phyloP scores from a whole-genome alignment of 2,888 invertebrate species.

The Lordiphosa andalusiaca region DNA sequence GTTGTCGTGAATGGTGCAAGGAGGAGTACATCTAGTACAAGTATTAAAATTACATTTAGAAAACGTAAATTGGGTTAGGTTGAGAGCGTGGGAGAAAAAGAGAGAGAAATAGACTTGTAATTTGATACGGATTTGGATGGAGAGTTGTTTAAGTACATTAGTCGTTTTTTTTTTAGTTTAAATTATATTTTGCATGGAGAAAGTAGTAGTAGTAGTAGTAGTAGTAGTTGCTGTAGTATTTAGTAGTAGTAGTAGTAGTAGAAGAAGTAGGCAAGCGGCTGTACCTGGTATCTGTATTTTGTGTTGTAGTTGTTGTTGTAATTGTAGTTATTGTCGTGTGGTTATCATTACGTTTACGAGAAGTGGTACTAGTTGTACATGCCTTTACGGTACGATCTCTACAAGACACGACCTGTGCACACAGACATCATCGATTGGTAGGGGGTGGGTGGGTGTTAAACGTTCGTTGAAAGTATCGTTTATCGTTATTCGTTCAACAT shows the following conservation, averaged over 20 bases:
- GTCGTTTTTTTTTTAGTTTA: slow-evolving; percentile 18
- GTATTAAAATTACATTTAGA: slow-evolving; percentile 47
- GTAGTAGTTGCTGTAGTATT: slow-evolving; percentile 10
- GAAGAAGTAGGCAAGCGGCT: slow-evolving; percentile 41
- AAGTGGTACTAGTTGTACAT: slow-evolving; percentile 48
- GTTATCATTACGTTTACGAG: slow-evolving; percentile 65
- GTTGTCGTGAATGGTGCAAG: slow-evolving; percentile 4
- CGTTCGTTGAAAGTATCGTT: not conserved
- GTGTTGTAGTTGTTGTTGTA: slow-evolving; percentile 54
- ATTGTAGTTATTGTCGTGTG: slow-evolving; percentile 69
- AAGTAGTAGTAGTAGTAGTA: slow-evolving; percentile 20
- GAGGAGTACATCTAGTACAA: slow-evolving; percentile 28
- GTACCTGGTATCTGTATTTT: slow-evolving; percentile 75
- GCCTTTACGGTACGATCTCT: slow-evolving; percentile 76
- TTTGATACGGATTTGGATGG: slow-evolving; percentile 4
- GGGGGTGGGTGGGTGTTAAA: not conserved
- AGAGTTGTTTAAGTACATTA: slow-evolving; percentile 11
- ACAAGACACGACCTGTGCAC: slow-evolving; percentile 77
- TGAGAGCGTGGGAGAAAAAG: slow-evolving; percentile 41
- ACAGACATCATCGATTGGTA: slow-evolving; percentile 36
- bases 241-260: not conserved
- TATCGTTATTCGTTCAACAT: no score
- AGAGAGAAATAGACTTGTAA: slow-evolving; percentile 5
- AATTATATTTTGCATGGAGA: slow-evolving; percentile 23
- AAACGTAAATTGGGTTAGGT: slow-evolving; percentile 47